phyloP scores from a whole-genome alignment of 2,113 vertebrate genomes.

The Crotophaga sulcirostris region DNA sequence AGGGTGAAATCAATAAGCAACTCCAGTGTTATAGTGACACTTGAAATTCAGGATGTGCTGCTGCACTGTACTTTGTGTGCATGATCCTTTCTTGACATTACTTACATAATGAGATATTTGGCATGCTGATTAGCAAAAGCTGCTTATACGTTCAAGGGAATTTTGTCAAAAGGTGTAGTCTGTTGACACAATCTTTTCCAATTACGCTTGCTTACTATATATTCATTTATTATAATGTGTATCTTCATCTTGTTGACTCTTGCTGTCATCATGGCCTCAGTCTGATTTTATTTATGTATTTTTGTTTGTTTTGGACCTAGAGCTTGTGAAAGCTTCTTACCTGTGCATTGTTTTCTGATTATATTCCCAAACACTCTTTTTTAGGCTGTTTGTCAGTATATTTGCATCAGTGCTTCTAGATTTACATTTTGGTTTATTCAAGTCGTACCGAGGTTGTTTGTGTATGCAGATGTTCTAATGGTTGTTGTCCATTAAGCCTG shows the following conservation, averaged over 20 bases:
- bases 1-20: background rate
- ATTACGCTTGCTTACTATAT: background rate
- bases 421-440: background rate
- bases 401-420: background rate
- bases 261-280: background rate
- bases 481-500: background rate
- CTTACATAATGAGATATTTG: background rate
- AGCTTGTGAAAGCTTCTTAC: background rate
- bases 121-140: background rate
- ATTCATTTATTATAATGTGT: background rate
- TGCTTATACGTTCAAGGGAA: background rate
- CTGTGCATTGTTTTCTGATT: background rate
- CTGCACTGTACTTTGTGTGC: background rate
- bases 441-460: background rate
- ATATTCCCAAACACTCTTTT: background rate
- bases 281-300: background rate
- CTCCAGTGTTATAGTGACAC: background rate
- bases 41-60: background rate
- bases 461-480: background rate
- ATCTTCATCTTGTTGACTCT: background rate
- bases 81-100: background rate
- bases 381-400: background rate
- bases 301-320: background rate
- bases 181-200: rapidly evolving
- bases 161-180: background rate